These are phyloP conservation scores for Melanotaenia pygmaea DNA, from an alignment of 2,797 vertebrate species.

Conservation along the genomic window DNA sequence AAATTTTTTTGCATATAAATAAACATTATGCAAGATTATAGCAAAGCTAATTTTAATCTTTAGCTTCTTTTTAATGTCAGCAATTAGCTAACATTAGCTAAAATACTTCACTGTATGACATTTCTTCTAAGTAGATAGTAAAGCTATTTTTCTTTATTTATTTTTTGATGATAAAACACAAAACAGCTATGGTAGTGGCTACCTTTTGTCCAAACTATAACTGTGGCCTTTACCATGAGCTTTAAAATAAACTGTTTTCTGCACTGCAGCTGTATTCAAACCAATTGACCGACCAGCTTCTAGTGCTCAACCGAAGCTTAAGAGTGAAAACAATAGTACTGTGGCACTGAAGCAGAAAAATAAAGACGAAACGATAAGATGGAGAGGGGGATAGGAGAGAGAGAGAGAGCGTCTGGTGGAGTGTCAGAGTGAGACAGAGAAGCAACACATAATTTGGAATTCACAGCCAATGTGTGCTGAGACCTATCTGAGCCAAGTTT, in stretches of 20 bases:
- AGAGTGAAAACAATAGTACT: slow-evolving; percentile 55
- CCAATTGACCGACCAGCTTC: slow-evolving; percentile 37
- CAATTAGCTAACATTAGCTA: too few relatives aligned
- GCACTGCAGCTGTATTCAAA: slow-evolving; percentile 40
- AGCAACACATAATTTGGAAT: slow-evolving; percentile 68
- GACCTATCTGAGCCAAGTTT: slow-evolving; percentile 70
- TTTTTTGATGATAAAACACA: background rate
- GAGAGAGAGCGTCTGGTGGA: slow-evolving; percentile 20
- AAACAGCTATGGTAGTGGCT: background rate
- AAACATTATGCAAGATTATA: too few relatives aligned
- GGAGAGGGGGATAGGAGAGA: slow-evolving; percentile 27
- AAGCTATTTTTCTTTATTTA: too few relatives aligned
- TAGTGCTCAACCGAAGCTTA: slow-evolving; percentile 36
- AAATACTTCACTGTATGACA: too few relatives aligned
- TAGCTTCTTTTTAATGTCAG: too few relatives aligned
- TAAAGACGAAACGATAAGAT: slow-evolving; percentile 1
- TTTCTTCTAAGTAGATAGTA: too few relatives aligned
- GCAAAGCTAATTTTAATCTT: too few relatives aligned
- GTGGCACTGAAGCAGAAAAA: slow-evolving; percentile 47
- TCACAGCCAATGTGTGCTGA: slow-evolving; percentile 67
- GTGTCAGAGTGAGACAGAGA: slow-evolving; percentile 51
- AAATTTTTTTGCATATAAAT: too few relatives aligned
- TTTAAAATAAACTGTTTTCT: slow-evolving; percentile 7
- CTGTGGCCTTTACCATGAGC: slow-evolving; percentile 1
- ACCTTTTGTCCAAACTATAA: slow-evolving; percentile 8